Base-by-base conservation (phyloP, 2,797 vertebrate species). In the Chelonia mydas region DNA sequence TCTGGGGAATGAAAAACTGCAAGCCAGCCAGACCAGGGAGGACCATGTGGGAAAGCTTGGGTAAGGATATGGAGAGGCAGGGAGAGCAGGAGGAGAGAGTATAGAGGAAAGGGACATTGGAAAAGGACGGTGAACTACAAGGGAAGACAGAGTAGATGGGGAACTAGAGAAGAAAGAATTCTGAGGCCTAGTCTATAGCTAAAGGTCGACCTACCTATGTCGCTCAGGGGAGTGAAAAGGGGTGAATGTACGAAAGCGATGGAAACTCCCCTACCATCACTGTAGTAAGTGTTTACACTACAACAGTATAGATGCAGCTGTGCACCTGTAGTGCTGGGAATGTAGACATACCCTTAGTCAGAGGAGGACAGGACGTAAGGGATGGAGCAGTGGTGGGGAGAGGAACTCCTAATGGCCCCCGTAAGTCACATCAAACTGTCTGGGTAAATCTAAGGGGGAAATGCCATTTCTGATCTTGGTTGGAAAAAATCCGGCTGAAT, bases 21-120 rank as follows among this genome's bases (percentile, higher is more conserved):
- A 84, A 79, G 11, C 21, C 33, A 0, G 0, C 0, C 83, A 82
- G 90, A 23, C 7, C 7, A 83, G 65, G 74, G 10, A 51, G 4
- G 0, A 57, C 49, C 9, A 6, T 50, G 9, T 27, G 77, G n/a
- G n/a, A 86, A 88, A 84, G 6, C 7, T 33, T 65, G 33, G 31
- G 15, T 33, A 65, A 33, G 31, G 59, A 16, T 65, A 27, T 57
- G 25, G 55, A 57, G 25, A 57, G 10, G 2, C 76, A 17, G 11
- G 37, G 68, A 74, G 37, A 74, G 31, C 13, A 41, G 68, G n/a
- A 72, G n/a, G n/a, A 4, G n/a, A 68, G 7, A 72, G 17, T 37
- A 72, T 41, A 5, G n/a, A 23, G 37, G 19, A 41, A 37, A 41
- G 68, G 21, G 17, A 19, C 17, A 19, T 37, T 68, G n/a, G 16